phyloP scores from a whole-genome alignment of 2,888 invertebrate genomes.

The Hybos culiciformis region DNA sequence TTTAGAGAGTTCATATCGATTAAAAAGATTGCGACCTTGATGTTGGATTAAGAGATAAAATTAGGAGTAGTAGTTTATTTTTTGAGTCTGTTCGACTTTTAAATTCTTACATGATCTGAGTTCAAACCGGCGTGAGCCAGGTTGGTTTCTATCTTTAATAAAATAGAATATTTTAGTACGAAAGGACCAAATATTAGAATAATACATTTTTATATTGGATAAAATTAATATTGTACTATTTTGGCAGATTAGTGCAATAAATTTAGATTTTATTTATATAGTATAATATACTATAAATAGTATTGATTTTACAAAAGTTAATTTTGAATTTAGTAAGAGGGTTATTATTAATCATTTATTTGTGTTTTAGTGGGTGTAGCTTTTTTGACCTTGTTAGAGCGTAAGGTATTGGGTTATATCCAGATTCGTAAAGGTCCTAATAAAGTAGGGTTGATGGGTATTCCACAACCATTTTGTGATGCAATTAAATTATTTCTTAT shows the following conservation, averaged over 20 bases:
- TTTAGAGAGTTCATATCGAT: slow-evolving; percentile 59
- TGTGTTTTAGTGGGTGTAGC: slow-evolving; percentile 50
- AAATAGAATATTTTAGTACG: slow-evolving; percentile 54
- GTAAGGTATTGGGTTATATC: slow-evolving; percentile 55
- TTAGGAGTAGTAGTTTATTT: slow-evolving; percentile 50
- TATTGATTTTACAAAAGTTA: slow-evolving; percentile 40
- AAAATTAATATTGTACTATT: slow-evolving; percentile 36
- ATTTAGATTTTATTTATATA: slow-evolving; percentile 56
- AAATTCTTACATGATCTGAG: slow-evolving; percentile 75
- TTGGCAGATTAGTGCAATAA: slow-evolving; percentile 57
- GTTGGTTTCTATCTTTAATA: slow-evolving; percentile 70
- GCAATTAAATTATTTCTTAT: slow-evolving; percentile 52
- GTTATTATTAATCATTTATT: slow-evolving; percentile 43
- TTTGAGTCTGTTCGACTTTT: slow-evolving; percentile 66
- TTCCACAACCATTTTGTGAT: slow-evolving; percentile 59
- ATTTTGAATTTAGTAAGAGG: slow-evolving; percentile 34
- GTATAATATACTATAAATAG: slow-evolving; percentile 42
- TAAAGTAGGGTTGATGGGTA: slow-evolving; percentile 48
- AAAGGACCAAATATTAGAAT: slow-evolving; percentile 55
- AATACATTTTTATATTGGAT: slow-evolving; percentile 30
- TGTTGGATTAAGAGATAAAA: slow-evolving; percentile 68
- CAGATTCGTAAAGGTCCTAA: slow-evolving; percentile 62
- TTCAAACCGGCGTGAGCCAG: slow-evolving; percentile 76
- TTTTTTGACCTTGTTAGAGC: slow-evolving; percentile 60
- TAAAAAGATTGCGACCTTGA: slow-evolving; percentile 73